Percentiles rank a stretch among this genome's conserved stretches.
Evolutionary conservation across 23 tunicate species (phyloP).

Genomic region (Aplidium turbinatum): DNA sequence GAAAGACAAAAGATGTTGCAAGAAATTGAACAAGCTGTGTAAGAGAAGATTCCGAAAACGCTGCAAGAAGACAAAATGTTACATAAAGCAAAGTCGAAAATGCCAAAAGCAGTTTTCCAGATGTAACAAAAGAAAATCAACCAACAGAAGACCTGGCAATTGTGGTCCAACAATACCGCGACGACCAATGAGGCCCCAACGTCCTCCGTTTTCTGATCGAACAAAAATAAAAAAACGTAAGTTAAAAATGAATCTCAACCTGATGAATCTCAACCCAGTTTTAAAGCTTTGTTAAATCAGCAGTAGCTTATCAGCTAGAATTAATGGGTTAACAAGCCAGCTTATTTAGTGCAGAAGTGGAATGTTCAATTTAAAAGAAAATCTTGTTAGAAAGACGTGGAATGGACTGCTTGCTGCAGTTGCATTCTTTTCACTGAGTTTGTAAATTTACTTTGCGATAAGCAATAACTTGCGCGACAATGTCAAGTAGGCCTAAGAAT

Average conservation of each 20-base stretch:
- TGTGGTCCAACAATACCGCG: constrained; percentile 3
- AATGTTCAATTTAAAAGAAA: too few species aligned
- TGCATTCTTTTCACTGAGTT: too few species aligned
- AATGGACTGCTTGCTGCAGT: too few species aligned
- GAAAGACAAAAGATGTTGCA: constrained; percentile 38
- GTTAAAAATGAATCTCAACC: background rate
- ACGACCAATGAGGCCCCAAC: too few species aligned
- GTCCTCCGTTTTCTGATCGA: too few species aligned
- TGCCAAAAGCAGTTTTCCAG: constrained; percentile 12
- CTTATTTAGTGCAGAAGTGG: too few species aligned
- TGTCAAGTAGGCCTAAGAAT: too few species aligned
- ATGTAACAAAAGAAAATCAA: constrained; percentile 30
- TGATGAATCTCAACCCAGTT: background rate
- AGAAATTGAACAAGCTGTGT: constrained; percentile 29
- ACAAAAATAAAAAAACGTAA: constrained; percentile 5
- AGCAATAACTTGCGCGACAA: too few species aligned
- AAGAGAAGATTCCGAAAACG: constrained; percentile 10
- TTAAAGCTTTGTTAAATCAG: background rate
- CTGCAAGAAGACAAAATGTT: constrained; percentile 26
- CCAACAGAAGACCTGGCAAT: constrained; percentile 25
- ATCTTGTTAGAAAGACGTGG: too few species aligned
- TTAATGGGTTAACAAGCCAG: too few species aligned
- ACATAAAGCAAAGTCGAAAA: constrained; percentile 3
- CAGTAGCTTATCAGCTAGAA: too few species aligned
- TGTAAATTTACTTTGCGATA: too few species aligned